Conservation (phyloP, 2,888 invertebrate species). For the Torymus auratus region DNA sequence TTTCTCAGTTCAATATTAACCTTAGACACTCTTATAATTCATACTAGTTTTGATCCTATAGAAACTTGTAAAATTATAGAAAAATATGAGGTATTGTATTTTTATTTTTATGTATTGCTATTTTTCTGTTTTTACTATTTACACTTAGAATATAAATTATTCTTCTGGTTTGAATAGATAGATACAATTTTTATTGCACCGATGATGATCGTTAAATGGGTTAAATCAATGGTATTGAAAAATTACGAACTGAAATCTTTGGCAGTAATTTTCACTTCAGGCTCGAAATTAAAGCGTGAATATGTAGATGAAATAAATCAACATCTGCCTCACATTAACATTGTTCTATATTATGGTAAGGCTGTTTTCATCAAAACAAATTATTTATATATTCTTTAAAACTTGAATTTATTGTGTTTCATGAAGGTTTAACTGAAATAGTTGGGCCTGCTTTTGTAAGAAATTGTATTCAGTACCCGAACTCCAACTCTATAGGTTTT, state of each 20-base stretch:
- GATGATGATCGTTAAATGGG: conserved; percentile 59
- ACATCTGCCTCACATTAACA: background rate
- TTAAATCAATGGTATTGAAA: conserved; percentile 60
- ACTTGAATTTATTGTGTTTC: background rate
- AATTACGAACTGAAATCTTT: conserved; percentile 64
- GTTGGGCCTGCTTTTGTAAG: conserved; percentile 48
- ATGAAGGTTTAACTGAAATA: conserved; percentile 68
- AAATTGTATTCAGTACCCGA: too few relatives aligned
- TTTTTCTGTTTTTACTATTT: too few relatives aligned
- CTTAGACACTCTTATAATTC: conserved; percentile 60
- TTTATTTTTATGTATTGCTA: too few relatives aligned
- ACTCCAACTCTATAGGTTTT: conserved; percentile 65
- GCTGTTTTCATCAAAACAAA: background rate
- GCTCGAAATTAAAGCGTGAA: conserved; percentile 62
- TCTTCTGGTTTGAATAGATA: conserved; percentile 55
- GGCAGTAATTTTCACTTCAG: conserved; percentile 61
- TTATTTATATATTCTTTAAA: background rate
- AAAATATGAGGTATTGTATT: conserved; percentile 67
- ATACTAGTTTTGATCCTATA: conserved; percentile 64
- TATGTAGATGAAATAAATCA: conserved; percentile 51
- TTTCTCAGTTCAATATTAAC: conserved; percentile 55
- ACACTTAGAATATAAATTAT: too few relatives aligned
- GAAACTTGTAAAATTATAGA: conserved; percentile 65
- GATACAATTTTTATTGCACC: conserved; percentile 63
- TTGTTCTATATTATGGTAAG: conserved; percentile 65